Base-by-base conservation (phyloP, 2,888 invertebrate species). In the Chrysolina americana region DNA sequence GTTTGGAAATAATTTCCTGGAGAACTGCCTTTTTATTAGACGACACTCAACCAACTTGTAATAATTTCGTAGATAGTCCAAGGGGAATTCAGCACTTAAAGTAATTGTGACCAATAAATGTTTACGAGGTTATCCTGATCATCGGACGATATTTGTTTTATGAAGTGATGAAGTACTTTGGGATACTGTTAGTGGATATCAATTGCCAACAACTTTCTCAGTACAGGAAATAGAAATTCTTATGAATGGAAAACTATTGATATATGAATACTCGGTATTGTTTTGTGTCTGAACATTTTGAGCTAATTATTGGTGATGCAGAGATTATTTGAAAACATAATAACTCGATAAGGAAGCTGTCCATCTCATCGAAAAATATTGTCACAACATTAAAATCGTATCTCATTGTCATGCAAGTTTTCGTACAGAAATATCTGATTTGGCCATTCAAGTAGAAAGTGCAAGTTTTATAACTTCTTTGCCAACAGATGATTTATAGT, bases 21-120 rank as follows among this genome's bases (percentile, higher is more conserved):
- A 11, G 28, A 48, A 23, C 23, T 21, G 63, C 59, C 48, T 74
- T 65, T 74, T 74, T 74, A 64, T 73, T 73, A 53, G 53, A 68
- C 44, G 64, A 73, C 64, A 56, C 73, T 73, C 59, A 65, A 70
- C 48, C 62, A 41, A 74, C 70, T 74, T 70, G 73, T 74, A 65
- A 74, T 74, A 74, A 74, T 74, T 74, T 74, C 59, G 48, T 70
- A 15, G 65, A 74, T 41, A 48, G 70, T 70, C 73, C 65, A 11
- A 17, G 36, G 73, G 73, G 73, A 70, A 66, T 74, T 65, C 66
- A 48, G 70, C 73, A 74, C 73, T 74, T 66, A 74, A 70, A 70
- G 70, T 74, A 74, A 74, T 74, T 74, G 73, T 74, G 70, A 65
- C 70, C 73, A 74, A 74, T 74, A 69, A 69, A 74, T 74, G 73